These are phyloP conservation scores for Chalcis sispes DNA, from an alignment of 2,888 invertebrate genomes.

Conservation along the genomic window DNA sequence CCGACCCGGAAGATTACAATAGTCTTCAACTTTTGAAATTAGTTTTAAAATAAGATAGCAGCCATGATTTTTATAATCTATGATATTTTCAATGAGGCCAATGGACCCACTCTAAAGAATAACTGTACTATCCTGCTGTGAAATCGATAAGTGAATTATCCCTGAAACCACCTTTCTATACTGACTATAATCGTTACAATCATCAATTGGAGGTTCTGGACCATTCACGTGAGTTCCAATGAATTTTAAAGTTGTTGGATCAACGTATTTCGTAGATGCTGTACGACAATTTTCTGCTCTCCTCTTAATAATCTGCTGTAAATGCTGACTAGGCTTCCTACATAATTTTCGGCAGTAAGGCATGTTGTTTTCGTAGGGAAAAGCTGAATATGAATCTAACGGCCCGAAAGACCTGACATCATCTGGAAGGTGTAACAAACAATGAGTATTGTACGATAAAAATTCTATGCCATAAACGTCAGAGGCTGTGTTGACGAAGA, in stretches of 20 bases:
- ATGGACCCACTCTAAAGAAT: constrained; percentile 7
- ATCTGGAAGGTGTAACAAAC: constrained; percentile 60
- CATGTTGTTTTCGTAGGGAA: constrained; percentile 57
- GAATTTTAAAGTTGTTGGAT: constrained; percentile 2
- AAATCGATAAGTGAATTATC: neutral
- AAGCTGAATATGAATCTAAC: constrained; percentile 56
- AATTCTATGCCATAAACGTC: constrained; percentile 57
- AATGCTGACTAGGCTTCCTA: constrained; percentile 44
- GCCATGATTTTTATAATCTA: neutral
- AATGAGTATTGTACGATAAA: constrained; percentile 64
- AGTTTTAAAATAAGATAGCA: constrained; percentile 5
- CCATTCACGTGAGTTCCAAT: constrained; percentile 9
- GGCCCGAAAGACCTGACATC: constrained; percentile 60
- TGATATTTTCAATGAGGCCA: constrained; percentile 37
- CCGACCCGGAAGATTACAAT: neutral
- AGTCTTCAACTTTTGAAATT: neutral
- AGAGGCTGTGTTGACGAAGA: constrained; percentile 44
- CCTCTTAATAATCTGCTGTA: constrained; percentile 50
- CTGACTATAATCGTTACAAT: constrained; percentile 3
- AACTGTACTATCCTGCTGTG: constrained; percentile 18
- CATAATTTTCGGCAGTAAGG: constrained; percentile 36
- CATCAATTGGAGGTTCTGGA: neutral
- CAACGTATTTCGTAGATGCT: neutral
- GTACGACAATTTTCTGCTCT: constrained; percentile 14
- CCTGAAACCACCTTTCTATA: constrained; percentile 12